phyloP scores from a whole-genome alignment of 2,888 invertebrate genomes.

The Diloba caeruleocephala region DNA sequence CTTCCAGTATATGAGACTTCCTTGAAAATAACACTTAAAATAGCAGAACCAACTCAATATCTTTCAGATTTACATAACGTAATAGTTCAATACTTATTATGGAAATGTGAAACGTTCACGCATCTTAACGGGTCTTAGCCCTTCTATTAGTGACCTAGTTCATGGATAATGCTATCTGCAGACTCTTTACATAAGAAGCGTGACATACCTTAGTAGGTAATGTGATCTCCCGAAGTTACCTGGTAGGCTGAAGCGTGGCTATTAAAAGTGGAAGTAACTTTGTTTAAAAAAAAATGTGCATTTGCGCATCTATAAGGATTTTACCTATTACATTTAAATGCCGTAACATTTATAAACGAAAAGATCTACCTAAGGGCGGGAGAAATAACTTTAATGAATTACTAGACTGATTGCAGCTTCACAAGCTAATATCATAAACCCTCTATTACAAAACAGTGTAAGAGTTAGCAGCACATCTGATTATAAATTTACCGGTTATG shows the following conservation, averaged over 20 bases:
- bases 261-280: too few species aligned
- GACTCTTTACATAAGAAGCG: constrained; percentile 12
- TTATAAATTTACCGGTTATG: constrained; percentile 71
- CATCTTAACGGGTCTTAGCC: constrained; percentile 31
- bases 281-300: too few species aligned
- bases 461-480: constrained; percentile 21
- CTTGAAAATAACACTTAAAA: not conserved
- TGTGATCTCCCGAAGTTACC: too few species aligned
- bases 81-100: constrained; percentile 31
- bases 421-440: too few species aligned
- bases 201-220: constrained; percentile 16
- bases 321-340: too few species aligned
- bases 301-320: too few species aligned
- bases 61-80: constrained; percentile 36
- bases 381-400: too few species aligned
- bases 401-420: too few species aligned
- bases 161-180: constrained; percentile 35
- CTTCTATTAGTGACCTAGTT: constrained; percentile 40
- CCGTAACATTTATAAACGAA: too few species aligned
- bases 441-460: constrained; percentile 16
- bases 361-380: too few species aligned
- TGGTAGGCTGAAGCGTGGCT: too few species aligned
- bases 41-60: not conserved
- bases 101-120: constrained; percentile 44
- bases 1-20: too few species aligned